Percentiles rank a stretch among this genome's conserved stretches.
Conservation (phyloP, 1,140 invertebrate genomes). For the Temnothorax nylanderi region DNA sequence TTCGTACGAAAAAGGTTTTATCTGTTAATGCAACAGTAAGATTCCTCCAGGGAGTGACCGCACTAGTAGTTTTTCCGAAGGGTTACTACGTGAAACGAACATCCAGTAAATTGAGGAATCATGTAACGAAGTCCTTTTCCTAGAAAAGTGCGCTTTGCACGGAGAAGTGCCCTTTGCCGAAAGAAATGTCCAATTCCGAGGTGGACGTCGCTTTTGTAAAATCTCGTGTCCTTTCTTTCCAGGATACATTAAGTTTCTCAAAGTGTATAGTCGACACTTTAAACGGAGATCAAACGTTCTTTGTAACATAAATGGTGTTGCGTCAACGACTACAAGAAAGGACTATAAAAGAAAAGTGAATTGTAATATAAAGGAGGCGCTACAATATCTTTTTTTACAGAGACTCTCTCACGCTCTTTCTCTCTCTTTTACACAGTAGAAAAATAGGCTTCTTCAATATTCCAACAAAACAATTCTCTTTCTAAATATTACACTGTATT, state of each 20-base stretch:
- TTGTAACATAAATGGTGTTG: slow-evolving; percentile 48
- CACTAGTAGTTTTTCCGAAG: slow-evolving; percentile 16
- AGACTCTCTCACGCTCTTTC: neutral
- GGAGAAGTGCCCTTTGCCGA: slow-evolving; percentile 15
- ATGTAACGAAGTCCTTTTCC: slow-evolving; percentile 34
- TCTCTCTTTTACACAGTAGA: neutral
- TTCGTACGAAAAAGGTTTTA: slow-evolving; percentile 12
- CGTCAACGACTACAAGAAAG: slow-evolving; percentile 12
- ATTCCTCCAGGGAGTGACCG: slow-evolving; percentile 18
- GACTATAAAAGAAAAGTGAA: neutral
- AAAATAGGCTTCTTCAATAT: neutral
- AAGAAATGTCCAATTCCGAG: slow-evolving; percentile 43
- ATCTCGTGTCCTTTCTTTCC: slow-evolving; percentile 23
- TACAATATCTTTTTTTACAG: neutral
- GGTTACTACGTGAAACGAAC: neutral
- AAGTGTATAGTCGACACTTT: slow-evolving; percentile 6
- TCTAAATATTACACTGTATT: neutral
- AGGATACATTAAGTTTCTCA: slow-evolving; percentile 24
- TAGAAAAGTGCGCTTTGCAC: slow-evolving; percentile 24
- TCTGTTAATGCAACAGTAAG: slow-evolving; percentile 1
- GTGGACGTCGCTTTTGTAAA: slow-evolving; percentile 48
- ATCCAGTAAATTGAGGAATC: slow-evolving; percentile 46
- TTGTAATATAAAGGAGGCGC: slow-evolving; percentile 7
- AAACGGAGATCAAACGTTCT: slow-evolving; percentile 44
- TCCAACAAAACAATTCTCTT: neutral